These are phyloP conservation scores for Anorthoa munda DNA, from an alignment of 2,888 invertebrate genomes.

Conservation along the genomic window DNA sequence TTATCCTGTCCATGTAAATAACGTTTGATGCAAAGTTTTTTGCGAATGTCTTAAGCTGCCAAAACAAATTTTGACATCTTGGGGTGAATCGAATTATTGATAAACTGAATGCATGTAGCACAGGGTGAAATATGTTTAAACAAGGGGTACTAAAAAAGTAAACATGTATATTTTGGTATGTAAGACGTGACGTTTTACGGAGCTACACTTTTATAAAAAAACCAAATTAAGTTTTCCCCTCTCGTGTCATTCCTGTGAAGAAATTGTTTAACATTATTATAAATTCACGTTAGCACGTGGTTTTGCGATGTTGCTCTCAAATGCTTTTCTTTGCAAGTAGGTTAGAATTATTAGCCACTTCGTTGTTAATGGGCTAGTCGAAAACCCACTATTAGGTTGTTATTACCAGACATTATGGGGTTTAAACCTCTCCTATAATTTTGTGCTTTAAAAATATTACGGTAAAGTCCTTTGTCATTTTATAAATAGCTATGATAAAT, in stretches of 20 bases:
- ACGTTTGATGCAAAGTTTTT: constrained; percentile 77
- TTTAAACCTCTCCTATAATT: not conserved
- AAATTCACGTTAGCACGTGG: constrained; percentile 13
- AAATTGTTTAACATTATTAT: not conserved
- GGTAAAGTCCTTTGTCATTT: not conserved
- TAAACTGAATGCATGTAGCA: constrained; percentile 71
- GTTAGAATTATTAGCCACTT: constrained; percentile 1
- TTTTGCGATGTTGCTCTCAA: constrained; percentile 28
- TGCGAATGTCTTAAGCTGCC: constrained; percentile 74
- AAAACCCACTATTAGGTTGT: not conserved
- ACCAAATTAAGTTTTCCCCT: constrained; percentile 32
- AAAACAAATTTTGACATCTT: constrained; percentile 80
- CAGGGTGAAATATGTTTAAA: constrained; percentile 71
- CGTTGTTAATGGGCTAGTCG: not conserved
- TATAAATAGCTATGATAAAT: constrained; percentile 6
- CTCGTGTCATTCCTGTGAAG: not conserved
- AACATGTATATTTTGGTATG: constrained; percentile 61
- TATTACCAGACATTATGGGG: not conserved
- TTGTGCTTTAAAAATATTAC: not conserved
- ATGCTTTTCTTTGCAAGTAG: constrained; percentile 1
- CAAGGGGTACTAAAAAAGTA: constrained; percentile 71
- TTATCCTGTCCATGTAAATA: constrained; percentile 84
- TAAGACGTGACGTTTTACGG: constrained; percentile 20
- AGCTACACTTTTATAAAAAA: constrained; percentile 17
- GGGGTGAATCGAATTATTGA: constrained; percentile 81